Base-by-base conservation (phyloP, 2,113 vertebrate genomes). In the Blennius ocellaris region DNA sequence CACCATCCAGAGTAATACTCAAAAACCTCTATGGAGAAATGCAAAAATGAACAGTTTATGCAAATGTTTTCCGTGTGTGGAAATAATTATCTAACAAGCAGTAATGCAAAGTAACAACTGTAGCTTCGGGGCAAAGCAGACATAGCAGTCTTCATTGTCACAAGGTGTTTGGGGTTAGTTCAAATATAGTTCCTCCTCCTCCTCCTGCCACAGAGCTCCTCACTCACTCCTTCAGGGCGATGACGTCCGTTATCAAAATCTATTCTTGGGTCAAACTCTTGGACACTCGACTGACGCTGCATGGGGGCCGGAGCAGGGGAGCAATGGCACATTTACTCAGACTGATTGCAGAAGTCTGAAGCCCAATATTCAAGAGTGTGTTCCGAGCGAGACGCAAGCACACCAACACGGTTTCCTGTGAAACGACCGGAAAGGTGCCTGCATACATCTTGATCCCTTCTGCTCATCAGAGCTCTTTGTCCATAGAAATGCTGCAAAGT, bases 111-210 rank as follows among this genome's bases (percentile, higher is more conserved):
- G 21, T 30, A 30, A 30, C 21, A 30, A 30, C 21, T 2, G 21
- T 30, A 30, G 21, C 21, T 30, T n/a, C n/a, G n/a, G n/a, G n/a
- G n/a, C n/a, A n/a, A n/a, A 30, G 21, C 21, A 30, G 21, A 30
- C 21, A 30, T 30, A 30, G 21, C 2, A 30, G 21, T 2, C 21
- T 30, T 30, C 21, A 30, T 30, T 4, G 21, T 30, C 21, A 30
- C 21, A 30, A 30, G 4, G 21, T 30, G 21, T 4, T 30, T 4
- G 21, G 21, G 2, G 68, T 72, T 63, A 50, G 21, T 7, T 63
- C 15, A 73, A 67, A 55, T n/a, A 37, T 21, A 17, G 39, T 36
- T 49, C 57, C 65, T 64, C 72, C 72, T 64, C 72, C 72, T 65
- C 62, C 54, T 80, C 73, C n/a, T 69, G 45, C 0, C 47, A 17